Percentiles rank a stretch among this genome's conserved stretches.
phyloP scores from a whole-genome alignment of 2,797 vertebrate genomes.

The Coendou prehensilis region DNA sequence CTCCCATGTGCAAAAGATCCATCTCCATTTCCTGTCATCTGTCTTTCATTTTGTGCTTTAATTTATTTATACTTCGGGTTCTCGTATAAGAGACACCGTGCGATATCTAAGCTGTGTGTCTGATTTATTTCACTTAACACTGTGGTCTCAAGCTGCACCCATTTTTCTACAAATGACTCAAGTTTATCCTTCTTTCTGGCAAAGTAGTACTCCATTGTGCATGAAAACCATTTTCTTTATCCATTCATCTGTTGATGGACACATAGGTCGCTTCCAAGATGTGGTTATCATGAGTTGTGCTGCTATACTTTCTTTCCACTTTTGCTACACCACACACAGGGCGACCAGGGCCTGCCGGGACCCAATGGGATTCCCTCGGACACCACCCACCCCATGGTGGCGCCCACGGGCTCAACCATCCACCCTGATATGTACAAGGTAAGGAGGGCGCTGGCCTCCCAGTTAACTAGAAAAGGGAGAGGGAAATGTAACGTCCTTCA shows the following conservation, averaged over 20 bases:
- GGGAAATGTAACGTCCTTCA: background rate
- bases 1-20: background rate
- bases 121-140: background rate
- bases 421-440: conserved; percentile 87
- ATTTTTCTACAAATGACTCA: background rate
- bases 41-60: background rate
- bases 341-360: conserved; percentile 88
- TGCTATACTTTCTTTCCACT: background rate
- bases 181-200: background rate
- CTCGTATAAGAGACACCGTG: background rate
- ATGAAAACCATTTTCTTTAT: background rate
- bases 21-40: background rate
- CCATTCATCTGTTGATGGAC: background rate
- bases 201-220: background rate
- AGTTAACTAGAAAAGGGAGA: background rate
- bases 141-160: background rate
- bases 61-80: background rate
- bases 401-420: rapidly evolving
- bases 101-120: background rate
- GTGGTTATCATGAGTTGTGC: background rate
- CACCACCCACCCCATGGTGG: background rate
- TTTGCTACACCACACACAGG: conserved; percentile 87
- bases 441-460: conserved; percentile 43
- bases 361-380: conserved; percentile 87
- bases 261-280: background rate